Evolutionary conservation across 2,888 invertebrate species (phyloP).

Genomic region (Mythimna impura): DNA sequence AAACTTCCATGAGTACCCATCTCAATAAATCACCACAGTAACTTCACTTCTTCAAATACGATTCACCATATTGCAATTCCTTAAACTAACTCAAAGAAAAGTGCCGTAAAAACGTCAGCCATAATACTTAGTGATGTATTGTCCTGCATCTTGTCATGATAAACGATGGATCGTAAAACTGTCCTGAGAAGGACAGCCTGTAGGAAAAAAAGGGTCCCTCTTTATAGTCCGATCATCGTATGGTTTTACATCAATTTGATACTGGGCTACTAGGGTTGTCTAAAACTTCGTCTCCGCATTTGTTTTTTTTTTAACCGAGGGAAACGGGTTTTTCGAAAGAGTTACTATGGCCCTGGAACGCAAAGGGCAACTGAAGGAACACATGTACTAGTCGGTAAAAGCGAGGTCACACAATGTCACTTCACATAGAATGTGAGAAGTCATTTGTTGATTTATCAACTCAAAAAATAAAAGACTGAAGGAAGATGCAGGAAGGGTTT

Average conservation of each 20-base stretch:
- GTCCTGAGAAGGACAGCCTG: slow-evolving; percentile 21
- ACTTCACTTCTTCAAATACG: not conserved
- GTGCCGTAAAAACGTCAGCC: not conserved
- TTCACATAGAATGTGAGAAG: too few relatives aligned
- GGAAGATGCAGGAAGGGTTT: too few relatives aligned
- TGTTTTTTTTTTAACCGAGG: too few relatives aligned
- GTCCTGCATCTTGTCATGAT: slow-evolving; percentile 69
- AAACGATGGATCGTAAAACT: slow-evolving; percentile 71
- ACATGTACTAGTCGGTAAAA: too few relatives aligned
- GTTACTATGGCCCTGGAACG: too few relatives aligned
- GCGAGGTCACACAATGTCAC: too few relatives aligned
- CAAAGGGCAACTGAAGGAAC: too few relatives aligned
- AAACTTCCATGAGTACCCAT: too few relatives aligned
- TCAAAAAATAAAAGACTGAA: too few relatives aligned
- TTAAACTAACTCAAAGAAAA: slow-evolving; percentile 2
- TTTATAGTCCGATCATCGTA: slow-evolving; percentile 1
- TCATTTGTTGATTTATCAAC: too few relatives aligned
- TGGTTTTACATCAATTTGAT: slow-evolving; percentile 1
- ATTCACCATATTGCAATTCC: not conserved
- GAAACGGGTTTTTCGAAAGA: too few relatives aligned
- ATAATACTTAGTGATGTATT: slow-evolving; percentile 25
- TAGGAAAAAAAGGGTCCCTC: slow-evolving; percentile 43
- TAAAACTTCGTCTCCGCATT: not conserved
- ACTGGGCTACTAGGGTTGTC: not conserved
- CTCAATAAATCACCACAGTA: too few relatives aligned